Evolutionary conservation across 2,113 vertebrate genomes (phyloP).

Genomic region (Oncorhynchus masou): DNA sequence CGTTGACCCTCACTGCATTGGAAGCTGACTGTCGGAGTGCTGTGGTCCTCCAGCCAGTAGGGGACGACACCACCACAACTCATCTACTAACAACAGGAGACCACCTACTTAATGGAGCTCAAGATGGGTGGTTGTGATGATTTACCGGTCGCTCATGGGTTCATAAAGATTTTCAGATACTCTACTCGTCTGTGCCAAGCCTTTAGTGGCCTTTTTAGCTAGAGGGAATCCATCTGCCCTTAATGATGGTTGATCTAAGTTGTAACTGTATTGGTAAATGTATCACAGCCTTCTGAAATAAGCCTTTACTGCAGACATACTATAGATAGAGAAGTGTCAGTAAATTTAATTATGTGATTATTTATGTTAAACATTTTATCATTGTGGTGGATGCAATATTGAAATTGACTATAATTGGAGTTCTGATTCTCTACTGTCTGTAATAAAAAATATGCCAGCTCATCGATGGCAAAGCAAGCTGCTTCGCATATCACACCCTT

Average conservation of each 20-base stretch:
- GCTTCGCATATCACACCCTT: background rate
- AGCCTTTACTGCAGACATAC: background rate
- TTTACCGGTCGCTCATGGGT: background rate
- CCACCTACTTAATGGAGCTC: background rate
- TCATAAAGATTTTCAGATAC: background rate
- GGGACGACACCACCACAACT: constrained; percentile 43
- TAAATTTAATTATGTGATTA: background rate
- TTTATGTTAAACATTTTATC: background rate
- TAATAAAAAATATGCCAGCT: background rate
- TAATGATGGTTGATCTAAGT: constrained; percentile 9
- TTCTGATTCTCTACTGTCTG: background rate
- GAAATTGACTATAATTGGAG: background rate
- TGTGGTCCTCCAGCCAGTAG: constrained; percentile 29
- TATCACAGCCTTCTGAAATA: background rate
- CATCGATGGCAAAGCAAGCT: background rate
- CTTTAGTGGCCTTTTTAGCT: constrained; percentile 49
- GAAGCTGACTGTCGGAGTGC: background rate
- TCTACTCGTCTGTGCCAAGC: constrained; percentile 38
- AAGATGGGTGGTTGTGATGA: background rate
- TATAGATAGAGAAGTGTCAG: background rate
- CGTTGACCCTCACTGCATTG: background rate
- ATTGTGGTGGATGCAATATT: background rate
- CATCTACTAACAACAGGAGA: background rate
- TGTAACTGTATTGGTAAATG: constrained; percentile 12
- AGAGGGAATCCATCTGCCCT: background rate